These are phyloP conservation scores for Lithophane socia DNA, from an alignment of 2,888 invertebrate genomes.

Conservation along the genomic window DNA sequence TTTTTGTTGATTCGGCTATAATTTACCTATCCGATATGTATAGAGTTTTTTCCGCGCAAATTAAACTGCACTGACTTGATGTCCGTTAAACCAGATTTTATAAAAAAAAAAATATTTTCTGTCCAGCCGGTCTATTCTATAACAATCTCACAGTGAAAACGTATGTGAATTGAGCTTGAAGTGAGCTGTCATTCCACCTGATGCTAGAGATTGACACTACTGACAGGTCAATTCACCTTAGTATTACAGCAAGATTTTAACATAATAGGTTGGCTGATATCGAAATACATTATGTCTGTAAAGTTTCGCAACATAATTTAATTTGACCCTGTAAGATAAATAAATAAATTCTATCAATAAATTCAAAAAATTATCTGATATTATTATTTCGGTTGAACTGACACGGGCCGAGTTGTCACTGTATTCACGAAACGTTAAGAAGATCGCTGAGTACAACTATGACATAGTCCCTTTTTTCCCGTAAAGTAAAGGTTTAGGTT, in stretches of 20 bases:
- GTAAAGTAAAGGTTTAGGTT: no score
- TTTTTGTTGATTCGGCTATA: no score
- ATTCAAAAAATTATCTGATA: no score
- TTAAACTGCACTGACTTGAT: no score
- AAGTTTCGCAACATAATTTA: neutral
- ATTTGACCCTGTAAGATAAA: neutral
- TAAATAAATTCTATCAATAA: no score
- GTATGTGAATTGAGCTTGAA: no score
- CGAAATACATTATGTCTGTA: neutral
- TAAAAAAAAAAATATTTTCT: neutral
- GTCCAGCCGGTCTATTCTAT: neutral
- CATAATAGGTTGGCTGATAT: neutral
- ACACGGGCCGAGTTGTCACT: neutral
- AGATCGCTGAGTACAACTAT: neutral
- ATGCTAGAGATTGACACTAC: neutral
- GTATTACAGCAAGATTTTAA: neutral
- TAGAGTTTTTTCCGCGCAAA: no score
- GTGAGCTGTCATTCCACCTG: neutral
- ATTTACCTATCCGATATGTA: neutral
- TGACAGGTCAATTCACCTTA: no score
- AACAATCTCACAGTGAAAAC: neutral
- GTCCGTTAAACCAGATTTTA: no score
- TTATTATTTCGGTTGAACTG: no score
- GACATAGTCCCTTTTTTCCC: neutral
- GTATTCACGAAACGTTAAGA: neutral